phyloP scores from a whole-genome alignment of 2,797 vertebrate species.

The Oryzias sinensis region DNA sequence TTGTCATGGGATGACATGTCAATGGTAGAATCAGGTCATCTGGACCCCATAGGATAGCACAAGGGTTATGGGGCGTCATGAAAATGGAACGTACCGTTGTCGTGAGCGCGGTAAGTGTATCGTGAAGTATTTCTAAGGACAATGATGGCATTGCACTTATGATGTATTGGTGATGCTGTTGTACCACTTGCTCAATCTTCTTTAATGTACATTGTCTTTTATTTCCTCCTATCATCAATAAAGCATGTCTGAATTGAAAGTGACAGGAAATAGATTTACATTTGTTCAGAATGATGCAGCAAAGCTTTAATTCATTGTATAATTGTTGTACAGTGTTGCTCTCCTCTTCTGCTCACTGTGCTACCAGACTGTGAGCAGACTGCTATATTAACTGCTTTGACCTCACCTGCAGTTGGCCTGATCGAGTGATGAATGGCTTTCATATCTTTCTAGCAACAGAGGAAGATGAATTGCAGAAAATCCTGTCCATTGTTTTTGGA shows the following conservation, averaged over 20 bases:
- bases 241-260: too few relatives aligned
- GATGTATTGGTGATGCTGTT: constrained; percentile 14
- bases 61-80: too few relatives aligned
- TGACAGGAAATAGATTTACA: constrained; percentile 23
- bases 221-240: too few relatives aligned
- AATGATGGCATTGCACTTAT: too few relatives aligned
- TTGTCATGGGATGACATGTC: too few relatives aligned
- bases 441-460: constrained; percentile 25
- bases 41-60: too few relatives aligned
- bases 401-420: constrained; percentile 23
- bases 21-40: too few relatives aligned
- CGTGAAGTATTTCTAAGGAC: too few relatives aligned
- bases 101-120: too few relatives aligned
- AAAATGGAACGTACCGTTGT: too few relatives aligned
- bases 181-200: constrained; percentile 38
- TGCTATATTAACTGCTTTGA: constrained; percentile 13
- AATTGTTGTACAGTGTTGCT: not conserved
- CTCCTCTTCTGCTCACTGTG: constrained; percentile 3
- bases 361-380: not conserved
- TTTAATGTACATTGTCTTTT: constrained; percentile 4
- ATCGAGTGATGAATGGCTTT: constrained; percentile 42
- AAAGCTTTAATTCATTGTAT: constrained; percentile 10
- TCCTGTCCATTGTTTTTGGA: constrained; percentile 13
- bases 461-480: constrained; percentile 35
- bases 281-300: constrained; percentile 10